Evolutionary conservation across 2,113 vertebrate species (phyloP), one percentile per base, ranked within the genome.

Genomic region (Plecotus auritus): DNA sequence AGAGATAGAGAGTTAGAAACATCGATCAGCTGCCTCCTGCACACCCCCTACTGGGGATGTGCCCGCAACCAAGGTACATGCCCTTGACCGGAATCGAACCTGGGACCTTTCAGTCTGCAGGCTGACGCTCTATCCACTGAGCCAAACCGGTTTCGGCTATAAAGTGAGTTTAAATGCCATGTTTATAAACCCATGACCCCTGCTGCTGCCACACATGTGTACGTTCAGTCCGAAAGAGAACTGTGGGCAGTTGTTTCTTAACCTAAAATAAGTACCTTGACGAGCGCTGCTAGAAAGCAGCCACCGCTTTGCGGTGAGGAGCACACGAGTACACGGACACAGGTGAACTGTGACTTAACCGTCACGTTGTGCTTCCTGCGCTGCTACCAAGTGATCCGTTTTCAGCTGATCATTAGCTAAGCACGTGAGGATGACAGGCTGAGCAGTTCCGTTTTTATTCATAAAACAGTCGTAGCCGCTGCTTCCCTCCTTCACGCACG

Each of bases 271-370:
- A n/a, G 40, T 42, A 66, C 32, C 7, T 1, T 8, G 37, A 66
- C 23, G 35, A 22, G 2, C 14, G 20, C 45, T 16, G n/a, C 30
- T 9, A 0, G 45, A 18, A 47, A 0, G 73, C 22, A 45, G 66
- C 35, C 22, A 6, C 35, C 26, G 37, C 54, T 92, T 28, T 77
- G 42, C 3, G 7, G 37, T 37, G 12, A 77, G 37, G 69, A 67
- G 9, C 5, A 30, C 70, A 7, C 0, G 5, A n/a, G 30, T 8
- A 2, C 18, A 22, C 4, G 17, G 26, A 20, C 13, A 20, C 1
- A 13, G 64, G n/a, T n/a, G 32, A 3, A 17, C 32, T 70, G 10
- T 22, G 40, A n/a, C 37, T 78, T 66, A 87, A 1, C 51, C 32
- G 22, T 56, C n/a, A 73, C 13, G 32, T 49, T 73, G n/a, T 73